Evolutionary conservation across 2,888 invertebrate species (phyloP), one percentile per base, ranked within the genome.

Genomic region (Bhutanitis thaidina): DNA sequence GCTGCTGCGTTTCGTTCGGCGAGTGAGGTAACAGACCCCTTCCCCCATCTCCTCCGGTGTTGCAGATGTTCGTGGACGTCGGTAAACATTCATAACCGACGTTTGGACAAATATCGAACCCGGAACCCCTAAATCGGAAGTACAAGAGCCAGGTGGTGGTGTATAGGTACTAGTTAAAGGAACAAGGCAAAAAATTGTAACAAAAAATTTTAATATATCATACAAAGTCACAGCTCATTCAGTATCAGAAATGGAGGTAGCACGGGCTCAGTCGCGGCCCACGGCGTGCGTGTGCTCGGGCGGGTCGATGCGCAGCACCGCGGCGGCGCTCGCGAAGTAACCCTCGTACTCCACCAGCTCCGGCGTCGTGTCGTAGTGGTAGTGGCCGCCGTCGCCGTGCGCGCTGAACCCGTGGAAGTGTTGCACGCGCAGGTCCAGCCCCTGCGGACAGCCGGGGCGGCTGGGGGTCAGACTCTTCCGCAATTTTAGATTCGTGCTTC

Each of bases 291-390:
- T 92, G 35, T 81, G 77, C 5, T 71, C 47, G 0, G 97, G 97
- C 62, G 91, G 91, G 87, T 97, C 97, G 38, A 97, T 83, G 51
- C 97, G 91, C 55, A 94, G 87, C 53, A 96, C 91, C 76, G 86
- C 91, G 72, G 91, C 92, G 1, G 95, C 97, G 36, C 95, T 82
- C 68, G 92, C 93, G 77, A 98, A 96, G 88, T 97, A 98, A 0
- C 95, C 98, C 69, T 96, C 91, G 86, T 99, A 98, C 73, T 95
- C 94, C 8, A 93, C 97, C n/a, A 77, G 90, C 7, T 93, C 94
- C 0, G 99, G 98, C 27, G 97, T 96, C 7, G 94, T 95, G 86
- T 99, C 99, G 76, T 94, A 94, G 87, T 99, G 99, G 89, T 99
- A 99, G 90, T 99, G 99, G 0, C 98, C 98, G 60, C 96, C 97